Conservation (phyloP, 2,113 vertebrate genomes). For the Cheirogaleus medius region DNA sequence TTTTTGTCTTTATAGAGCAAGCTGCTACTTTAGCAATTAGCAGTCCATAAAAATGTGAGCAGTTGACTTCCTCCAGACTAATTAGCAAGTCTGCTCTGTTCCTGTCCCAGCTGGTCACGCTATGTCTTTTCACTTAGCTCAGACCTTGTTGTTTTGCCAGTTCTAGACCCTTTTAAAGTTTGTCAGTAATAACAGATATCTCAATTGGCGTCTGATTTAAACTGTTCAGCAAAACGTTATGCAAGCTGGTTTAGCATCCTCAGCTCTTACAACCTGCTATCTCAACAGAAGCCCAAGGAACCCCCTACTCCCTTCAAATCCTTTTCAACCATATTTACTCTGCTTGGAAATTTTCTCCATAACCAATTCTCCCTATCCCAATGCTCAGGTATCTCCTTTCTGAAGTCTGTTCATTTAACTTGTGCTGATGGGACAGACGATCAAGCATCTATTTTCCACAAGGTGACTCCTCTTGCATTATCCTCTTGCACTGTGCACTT, state of each 20-base stretch:
- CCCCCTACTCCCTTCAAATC: background rate
- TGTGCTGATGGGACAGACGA: background rate
- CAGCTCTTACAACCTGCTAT: background rate
- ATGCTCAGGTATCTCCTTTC: background rate
- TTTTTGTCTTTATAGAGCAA: constrained; percentile 52
- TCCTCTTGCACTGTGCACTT: background rate
- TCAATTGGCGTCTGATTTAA: background rate
- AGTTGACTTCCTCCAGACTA: constrained; percentile 61
- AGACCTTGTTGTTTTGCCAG: constrained; percentile 47
- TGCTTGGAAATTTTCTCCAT: background rate
- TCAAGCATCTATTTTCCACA: background rate
- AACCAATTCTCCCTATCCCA: background rate
- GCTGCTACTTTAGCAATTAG: constrained; percentile 66
- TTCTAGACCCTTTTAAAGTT: constrained; percentile 47
- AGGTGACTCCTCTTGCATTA: background rate
- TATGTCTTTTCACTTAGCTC: constrained; percentile 48
- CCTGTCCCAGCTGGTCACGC: constrained; percentile 44
- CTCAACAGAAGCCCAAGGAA: background rate
- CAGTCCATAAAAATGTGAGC: constrained; percentile 60
- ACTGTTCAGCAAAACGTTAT: background rate
- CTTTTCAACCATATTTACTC: background rate
- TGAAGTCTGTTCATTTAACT: background rate
- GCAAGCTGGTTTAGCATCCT: background rate
- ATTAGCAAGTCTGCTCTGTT: constrained; percentile 59
- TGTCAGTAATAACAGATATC: constrained; percentile 16